phyloP scores from a whole-genome alignment of 1,140 invertebrate species.

The Caenorhabditis latens region DNA sequence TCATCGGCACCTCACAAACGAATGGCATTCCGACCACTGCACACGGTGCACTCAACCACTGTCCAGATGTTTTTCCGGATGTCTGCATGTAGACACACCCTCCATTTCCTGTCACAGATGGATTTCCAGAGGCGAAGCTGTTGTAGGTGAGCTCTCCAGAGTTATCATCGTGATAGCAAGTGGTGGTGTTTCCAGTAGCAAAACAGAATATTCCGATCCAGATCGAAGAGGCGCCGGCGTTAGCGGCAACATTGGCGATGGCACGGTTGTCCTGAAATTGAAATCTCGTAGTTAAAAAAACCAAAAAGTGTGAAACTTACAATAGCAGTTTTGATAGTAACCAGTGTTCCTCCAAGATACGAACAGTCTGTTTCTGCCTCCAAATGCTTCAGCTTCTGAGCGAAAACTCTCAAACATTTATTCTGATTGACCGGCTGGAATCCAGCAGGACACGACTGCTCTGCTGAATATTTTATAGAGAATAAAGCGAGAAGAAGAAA shows the following conservation, averaged over 20 bases:
- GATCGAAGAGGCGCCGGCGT: background rate
- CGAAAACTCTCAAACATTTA: background rate
- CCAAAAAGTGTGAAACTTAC: background rate
- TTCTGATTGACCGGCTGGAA: background rate
- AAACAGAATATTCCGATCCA: conserved; percentile 16
- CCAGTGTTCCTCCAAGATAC: background rate
- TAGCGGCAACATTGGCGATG: background rate
- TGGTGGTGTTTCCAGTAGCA: background rate
- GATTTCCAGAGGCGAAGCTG: background rate
- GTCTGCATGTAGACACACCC: conserved; percentile 13
- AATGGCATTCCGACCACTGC: conserved; percentile 9
- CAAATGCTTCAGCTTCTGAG: background rate
- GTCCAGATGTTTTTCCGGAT: background rate
- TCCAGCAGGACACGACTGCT: background rate
- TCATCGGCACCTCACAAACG: background rate
- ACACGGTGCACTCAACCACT: conserved; percentile 32
- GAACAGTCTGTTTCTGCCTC: background rate
- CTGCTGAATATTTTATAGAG: background rate
- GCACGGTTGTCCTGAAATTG: conserved; percentile 2
- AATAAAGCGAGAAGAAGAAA: too few species aligned
- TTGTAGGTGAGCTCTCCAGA: background rate
- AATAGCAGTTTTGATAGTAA: background rate
- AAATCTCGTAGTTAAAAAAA: background rate
- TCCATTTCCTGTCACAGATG: background rate
- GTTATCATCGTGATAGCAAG: background rate